A percentile compares a stretch with the other conserved stretches of the same genome.
These are phyloP conservation scores for Hylia prasina DNA, from an alignment of 2,113 vertebrate species.

Conservation along the genomic window DNA sequence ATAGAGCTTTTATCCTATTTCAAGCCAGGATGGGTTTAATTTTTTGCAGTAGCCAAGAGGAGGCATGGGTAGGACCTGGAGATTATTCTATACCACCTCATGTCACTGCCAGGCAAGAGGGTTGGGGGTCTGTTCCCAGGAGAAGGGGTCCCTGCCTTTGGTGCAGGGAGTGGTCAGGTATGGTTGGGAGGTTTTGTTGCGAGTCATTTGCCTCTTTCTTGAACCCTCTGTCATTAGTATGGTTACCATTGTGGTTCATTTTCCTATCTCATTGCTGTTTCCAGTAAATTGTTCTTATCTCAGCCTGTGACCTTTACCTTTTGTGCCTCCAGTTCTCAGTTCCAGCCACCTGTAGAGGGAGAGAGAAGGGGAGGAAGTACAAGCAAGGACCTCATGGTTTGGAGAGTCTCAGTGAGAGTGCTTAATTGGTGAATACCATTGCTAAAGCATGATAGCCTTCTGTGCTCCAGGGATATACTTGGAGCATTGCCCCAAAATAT, in stretches of 20 bases:
- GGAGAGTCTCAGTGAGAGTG: neutral
- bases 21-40: neutral
- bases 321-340: neutral
- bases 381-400: neutral
- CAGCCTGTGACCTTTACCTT: neutral
- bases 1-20: neutral
- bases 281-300: neutral
- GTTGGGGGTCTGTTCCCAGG: neutral
- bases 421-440: neutral
- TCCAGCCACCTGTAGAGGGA: neutral
- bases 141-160: neutral
- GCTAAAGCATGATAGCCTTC: neutral
- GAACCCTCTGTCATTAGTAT: neutral
- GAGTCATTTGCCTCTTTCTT: neutral
- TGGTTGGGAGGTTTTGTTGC: too few relatives aligned
- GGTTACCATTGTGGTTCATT: neutral
- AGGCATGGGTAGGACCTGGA: neutral
- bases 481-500: neutral
- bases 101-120: neutral
- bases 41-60: neutral
- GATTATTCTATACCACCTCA: neutral
- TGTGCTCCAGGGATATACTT: neutral
- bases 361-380: neutral
- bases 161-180: accelerated
- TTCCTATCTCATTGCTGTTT: neutral